phyloP scores from a whole-genome alignment of 2,888 invertebrate species.

The Brenthis ino region DNA sequence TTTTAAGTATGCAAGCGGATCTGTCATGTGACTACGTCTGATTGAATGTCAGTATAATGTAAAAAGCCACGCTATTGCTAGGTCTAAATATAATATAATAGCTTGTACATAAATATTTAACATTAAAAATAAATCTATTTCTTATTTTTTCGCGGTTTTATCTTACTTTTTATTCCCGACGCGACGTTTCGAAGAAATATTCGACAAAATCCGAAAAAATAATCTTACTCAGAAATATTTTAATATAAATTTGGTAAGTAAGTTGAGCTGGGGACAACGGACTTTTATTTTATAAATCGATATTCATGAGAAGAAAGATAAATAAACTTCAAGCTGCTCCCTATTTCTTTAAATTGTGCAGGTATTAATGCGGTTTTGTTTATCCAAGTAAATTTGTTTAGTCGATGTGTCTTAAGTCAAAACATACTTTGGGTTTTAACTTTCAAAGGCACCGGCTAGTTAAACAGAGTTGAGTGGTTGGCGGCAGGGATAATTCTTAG shows the following conservation, averaged over 20 bases:
- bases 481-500: conserved; percentile 68
- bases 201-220: too few species aligned
- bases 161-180: too few species aligned
- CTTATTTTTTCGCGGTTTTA: too few species aligned
- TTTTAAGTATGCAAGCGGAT: neutral
- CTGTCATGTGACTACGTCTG: neutral
- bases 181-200: too few species aligned
- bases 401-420: conserved; percentile 76
- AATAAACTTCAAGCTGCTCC: conserved; percentile 71
- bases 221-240: too few species aligned
- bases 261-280: neutral
- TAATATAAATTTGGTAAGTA: too few species aligned
- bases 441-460: conserved; percentile 78
- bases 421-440: conserved; percentile 81
- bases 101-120: too few species aligned
- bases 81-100: too few species aligned
- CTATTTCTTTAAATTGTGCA: conserved; percentile 76
- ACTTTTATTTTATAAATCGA: conserved; percentile 43
- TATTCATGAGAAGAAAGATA: conserved; percentile 61
- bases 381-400: conserved; percentile 67
- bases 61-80: too few species aligned
- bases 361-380: conserved; percentile 73
- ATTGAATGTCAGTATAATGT: neutral
- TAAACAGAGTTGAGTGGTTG: conserved; percentile 71
- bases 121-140: too few species aligned